These are phyloP conservation scores for Myotis yumanensis DNA, from an alignment of 2,113 vertebrate species.

Conservation along the genomic window DNA sequence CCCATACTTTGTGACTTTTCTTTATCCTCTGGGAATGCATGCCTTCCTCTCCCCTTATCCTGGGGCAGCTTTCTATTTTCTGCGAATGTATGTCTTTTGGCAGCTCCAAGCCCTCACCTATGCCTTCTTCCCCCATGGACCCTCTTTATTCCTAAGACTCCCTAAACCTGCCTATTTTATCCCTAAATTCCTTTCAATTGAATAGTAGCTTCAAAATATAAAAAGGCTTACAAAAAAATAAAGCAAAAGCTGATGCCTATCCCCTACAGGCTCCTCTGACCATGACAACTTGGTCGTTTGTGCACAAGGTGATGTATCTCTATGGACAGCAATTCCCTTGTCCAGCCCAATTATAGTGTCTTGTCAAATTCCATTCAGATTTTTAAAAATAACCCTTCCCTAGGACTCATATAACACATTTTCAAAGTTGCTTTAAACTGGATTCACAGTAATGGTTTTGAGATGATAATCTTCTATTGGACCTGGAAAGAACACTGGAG, in stretches of 20 bases:
- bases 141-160: too few species aligned
- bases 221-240: not conserved
- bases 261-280: not conserved
- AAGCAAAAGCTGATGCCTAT: not conserved
- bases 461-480: not conserved
- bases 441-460: not conserved
- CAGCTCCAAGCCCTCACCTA: too few species aligned
- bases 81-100: too few species aligned
- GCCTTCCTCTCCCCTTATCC: too few species aligned
- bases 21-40: too few species aligned
- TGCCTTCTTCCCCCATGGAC: too few species aligned
- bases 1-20: too few species aligned
- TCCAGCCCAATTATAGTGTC: not conserved
- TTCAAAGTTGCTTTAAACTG: not conserved
- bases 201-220: constrained; percentile 8
- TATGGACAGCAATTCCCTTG: not conserved
- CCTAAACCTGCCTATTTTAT: too few species aligned
- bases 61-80: too few species aligned
- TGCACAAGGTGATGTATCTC: not conserved
- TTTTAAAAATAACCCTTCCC: not conserved
- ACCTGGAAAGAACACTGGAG: not conserved
- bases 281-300: not conserved
- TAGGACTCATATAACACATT: not conserved
- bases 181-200: too few species aligned
- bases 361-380: not conserved